phyloP scores from a whole-genome alignment of 2,113 vertebrate species.

The Protobothrops mucrosquamatus region DNA sequence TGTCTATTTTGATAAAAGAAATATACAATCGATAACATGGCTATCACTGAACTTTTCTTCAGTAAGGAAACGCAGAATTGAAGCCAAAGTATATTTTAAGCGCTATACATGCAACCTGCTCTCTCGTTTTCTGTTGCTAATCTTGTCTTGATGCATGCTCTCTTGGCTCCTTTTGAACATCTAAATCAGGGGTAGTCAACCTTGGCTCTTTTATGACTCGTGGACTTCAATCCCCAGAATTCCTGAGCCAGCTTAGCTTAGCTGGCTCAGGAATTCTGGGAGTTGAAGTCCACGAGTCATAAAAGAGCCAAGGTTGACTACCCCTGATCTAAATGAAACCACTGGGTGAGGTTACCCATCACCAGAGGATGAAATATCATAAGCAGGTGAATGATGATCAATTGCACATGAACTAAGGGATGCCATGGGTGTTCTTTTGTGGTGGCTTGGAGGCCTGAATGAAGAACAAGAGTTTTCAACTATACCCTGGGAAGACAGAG shows the following conservation, averaged over 20 bases:
- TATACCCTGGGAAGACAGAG: not conserved
- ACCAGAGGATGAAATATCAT: not conserved
- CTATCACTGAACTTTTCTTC: not conserved
- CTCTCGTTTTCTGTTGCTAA: not conserved
- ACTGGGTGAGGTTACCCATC: not conserved
- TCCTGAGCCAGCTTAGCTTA: too few species aligned
- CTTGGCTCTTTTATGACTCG: too few species aligned
- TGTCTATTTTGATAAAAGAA: not conserved
- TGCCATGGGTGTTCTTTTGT: not conserved
- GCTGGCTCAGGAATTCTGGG: too few species aligned
- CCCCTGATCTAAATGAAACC: not conserved
- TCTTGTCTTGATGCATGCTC: not conserved
- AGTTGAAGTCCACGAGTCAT: too few species aligned
- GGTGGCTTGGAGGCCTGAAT: not conserved
- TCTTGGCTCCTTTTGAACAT: not conserved
- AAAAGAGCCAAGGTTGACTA: too few species aligned
- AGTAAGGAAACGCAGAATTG: not conserved
- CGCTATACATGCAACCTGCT: not conserved
- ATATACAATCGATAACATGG: not conserved
- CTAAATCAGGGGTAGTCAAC: not conserved
- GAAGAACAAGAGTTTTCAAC: not conserved
- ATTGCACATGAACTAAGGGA: not conserved
- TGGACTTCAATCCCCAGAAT: too few species aligned
- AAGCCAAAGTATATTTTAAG: not conserved
- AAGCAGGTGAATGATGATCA: not conserved